phyloP scores from a whole-genome alignment of 2,888 invertebrate species.

The Pomacea canaliculata region DNA sequence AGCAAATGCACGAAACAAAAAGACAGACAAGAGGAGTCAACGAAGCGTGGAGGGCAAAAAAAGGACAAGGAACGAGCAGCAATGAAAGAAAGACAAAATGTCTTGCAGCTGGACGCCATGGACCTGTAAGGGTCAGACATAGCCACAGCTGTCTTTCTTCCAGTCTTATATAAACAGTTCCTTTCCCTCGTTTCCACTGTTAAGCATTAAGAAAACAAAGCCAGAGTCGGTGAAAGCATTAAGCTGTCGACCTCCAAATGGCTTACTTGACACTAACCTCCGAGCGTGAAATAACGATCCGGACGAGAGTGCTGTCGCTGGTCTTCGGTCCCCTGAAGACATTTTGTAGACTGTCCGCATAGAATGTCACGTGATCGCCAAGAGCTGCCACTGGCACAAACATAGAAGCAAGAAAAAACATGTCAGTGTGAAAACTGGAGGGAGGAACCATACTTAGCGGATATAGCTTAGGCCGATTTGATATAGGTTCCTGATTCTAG shows the following conservation, averaged over 20 bases:
- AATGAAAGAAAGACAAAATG: not conserved
- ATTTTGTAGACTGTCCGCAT: slow-evolving; percentile 61
- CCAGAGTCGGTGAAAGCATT: no score
- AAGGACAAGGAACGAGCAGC: not conserved
- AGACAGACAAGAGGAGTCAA: not conserved
- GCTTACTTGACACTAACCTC: slow-evolving; percentile 51
- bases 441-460: no score
- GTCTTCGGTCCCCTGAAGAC: slow-evolving; percentile 62
- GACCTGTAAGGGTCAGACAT: no score
- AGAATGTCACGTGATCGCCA: slow-evolving; percentile 55
- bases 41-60: not conserved
- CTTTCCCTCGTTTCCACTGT: no score
- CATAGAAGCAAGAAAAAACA: not conserved
- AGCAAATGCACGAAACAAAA: not conserved
- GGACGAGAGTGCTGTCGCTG: slow-evolving; percentile 58
- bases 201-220: no score
- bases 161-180: no score
- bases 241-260: no score
- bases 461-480: no score
- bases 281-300: slow-evolving; percentile 63
- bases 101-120: not conserved
- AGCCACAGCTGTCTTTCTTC: no score
- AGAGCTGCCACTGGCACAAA: slow-evolving; percentile 43
- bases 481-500: no score
- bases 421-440: no score